Evolutionary conservation across 2,888 invertebrate genomes (phyloP), one percentile per base, ranked within the genome.

Genomic region (Tetrapedia diversipes): DNA sequence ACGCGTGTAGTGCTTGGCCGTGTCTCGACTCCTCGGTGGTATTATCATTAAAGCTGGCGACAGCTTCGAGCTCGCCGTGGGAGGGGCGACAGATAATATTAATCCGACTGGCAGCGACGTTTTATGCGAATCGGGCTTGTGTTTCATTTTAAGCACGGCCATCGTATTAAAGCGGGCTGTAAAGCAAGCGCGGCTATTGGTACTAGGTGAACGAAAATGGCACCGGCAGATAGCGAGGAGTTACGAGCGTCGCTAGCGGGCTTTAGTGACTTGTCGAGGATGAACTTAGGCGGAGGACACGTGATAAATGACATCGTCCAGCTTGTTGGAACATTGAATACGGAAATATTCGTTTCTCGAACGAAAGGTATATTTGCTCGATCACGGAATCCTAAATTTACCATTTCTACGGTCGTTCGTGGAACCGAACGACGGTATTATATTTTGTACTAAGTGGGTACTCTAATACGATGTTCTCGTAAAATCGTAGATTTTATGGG

Each of bases 11-110:
- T 63, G 71, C 54, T 34, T 16, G n/a, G 32, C 14, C 24, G n/a
- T 16, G 60, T 14, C 22, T 37, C 24, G n/a, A 19, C 34, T 53
- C 45, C 56, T 56, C 53, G 64, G 41, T 60, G 54, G 75, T 37
- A 75, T 75, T 77, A 65, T 75, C 76, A 61, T 76, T 68, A 77
- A 75, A n/a, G 29, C 65, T 53, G 59, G 63, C 60, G 59, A 75
- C 71, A 57, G 65, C 70, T 51, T 41, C 11, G 32, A 51, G 60
- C 53, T 27, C 27, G 41, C 19, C 53, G 54, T 27, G 1, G 29
- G n/a, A 22, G 34, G 57, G 43, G 45, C 7, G n/a, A 24, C 37
- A 27, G 67, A 60, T 68, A 74, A 74, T 69, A 69, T 75, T 77
- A 68, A 77, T 75, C 63, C 59, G 47, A 29, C 37, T 16, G 59